A percentile compares a stretch with the other conserved stretches of the same genome.
phyloP scores from a whole-genome alignment of 2,888 invertebrate genomes.

The Oligia fasciuncula region DNA sequence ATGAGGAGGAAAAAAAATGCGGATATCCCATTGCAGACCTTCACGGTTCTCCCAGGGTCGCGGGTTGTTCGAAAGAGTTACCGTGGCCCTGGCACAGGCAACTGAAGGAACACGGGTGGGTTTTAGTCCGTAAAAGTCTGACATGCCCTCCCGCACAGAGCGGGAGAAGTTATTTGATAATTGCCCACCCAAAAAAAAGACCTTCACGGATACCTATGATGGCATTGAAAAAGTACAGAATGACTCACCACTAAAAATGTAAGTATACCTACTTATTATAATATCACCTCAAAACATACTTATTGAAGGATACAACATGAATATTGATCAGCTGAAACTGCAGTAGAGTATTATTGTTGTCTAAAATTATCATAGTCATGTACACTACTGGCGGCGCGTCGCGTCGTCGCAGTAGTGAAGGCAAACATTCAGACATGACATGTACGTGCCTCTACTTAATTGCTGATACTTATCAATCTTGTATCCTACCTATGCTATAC shows the following conservation, averaged over 20 bases:
- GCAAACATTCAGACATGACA: slow-evolving; percentile 50
- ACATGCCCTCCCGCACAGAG: too few species aligned
- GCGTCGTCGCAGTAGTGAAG: slow-evolving; percentile 36
- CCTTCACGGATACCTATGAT: neutral
- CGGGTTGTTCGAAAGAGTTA: too few species aligned
- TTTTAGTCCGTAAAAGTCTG: too few species aligned
- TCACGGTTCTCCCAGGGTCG: neutral
- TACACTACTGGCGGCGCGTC: slow-evolving; percentile 30
- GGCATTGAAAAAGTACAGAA: slow-evolving; percentile 19
- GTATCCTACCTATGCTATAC: slow-evolving; percentile 32
- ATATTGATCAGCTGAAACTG: slow-evolving; percentile 53
- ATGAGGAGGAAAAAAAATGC: neutral
- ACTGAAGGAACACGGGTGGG: too few species aligned
- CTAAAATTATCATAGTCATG: slow-evolving; percentile 59
- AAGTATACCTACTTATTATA: neutral
- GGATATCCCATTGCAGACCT: neutral
- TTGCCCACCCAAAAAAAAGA: too few species aligned
- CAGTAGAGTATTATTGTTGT: slow-evolving; percentile 47
- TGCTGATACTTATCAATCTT: slow-evolving; percentile 56
- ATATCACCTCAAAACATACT: slow-evolving; percentile 51
- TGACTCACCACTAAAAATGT: slow-evolving; percentile 30
- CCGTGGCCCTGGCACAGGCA: too few species aligned
- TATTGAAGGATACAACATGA: slow-evolving; percentile 37
- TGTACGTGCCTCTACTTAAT: slow-evolving; percentile 56
- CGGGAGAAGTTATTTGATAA: too few species aligned